A percentile compares a stretch with the other conserved stretches of the same genome.
These are phyloP conservation scores for Hycleus phaleratus DNA, from an alignment of 1,140 invertebrate species.

Conservation along the genomic window DNA sequence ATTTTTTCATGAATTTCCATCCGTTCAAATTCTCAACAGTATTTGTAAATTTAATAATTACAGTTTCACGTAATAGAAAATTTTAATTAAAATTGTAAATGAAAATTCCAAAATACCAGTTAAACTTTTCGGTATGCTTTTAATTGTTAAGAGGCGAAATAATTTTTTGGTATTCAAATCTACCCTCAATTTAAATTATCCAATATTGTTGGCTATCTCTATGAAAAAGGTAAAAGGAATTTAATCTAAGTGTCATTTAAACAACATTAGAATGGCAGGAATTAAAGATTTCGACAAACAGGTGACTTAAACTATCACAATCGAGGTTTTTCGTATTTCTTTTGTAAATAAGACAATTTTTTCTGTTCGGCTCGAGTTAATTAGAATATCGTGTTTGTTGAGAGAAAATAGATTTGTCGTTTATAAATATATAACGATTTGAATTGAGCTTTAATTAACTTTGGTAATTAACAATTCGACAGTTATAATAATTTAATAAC, in stretches of 20 bases:
- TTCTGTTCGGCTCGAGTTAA: too few species aligned
- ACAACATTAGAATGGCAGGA: constrained; percentile 15
- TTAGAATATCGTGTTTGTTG: not conserved
- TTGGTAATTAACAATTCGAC: constrained; percentile 6
- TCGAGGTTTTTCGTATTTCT: too few species aligned
- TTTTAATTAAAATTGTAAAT: constrained; percentile 4
- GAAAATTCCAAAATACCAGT: not conserved
- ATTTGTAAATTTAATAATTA: too few species aligned
- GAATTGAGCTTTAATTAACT: constrained; percentile 4
- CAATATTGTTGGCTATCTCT: not conserved
- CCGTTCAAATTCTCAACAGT: too few species aligned
- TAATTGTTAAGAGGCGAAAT: not conserved
- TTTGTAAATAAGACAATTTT: too few species aligned
- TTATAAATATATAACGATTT: constrained; percentile 1
- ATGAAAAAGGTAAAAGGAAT: constrained; percentile 19
- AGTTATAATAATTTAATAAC: constrained; percentile 9
- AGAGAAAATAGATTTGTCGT: constrained; percentile 3
- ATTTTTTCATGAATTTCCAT: too few species aligned
- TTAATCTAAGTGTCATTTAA: constrained; percentile 27
- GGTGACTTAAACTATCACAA: not conserved
- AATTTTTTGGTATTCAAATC: too few species aligned
- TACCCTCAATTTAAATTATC: too few species aligned
- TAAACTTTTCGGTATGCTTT: constrained; percentile 2
- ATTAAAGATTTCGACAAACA: not conserved
- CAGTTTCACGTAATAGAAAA: not conserved